These are phyloP conservation scores for Iphiclides podalirius DNA, from an alignment of 2,888 invertebrate genomes.

Conservation along the genomic window DNA sequence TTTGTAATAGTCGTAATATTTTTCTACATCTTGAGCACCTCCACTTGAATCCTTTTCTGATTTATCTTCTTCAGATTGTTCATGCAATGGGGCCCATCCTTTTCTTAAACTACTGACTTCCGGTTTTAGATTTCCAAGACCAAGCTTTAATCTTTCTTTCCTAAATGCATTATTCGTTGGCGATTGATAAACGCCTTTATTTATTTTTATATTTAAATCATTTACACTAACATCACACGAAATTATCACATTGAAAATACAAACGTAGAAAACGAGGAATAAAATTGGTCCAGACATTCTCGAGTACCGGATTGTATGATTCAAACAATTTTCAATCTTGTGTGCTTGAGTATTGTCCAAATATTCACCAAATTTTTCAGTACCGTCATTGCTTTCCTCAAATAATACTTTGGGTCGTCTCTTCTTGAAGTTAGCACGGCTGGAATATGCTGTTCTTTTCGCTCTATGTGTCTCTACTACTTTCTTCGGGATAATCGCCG, in stretches of 20 bases:
- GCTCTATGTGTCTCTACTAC: conserved; percentile 41
- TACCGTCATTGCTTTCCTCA: conserved; percentile 30
- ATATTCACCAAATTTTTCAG: conserved; percentile 41
- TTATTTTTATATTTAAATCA: conserved; percentile 52
- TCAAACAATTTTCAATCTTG: conserved; percentile 55
- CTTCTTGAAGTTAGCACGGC: conserved; percentile 47
- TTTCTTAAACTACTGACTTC: conserved; percentile 44
- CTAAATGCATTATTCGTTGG: conserved; percentile 36
- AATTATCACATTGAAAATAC: conserved; percentile 73
- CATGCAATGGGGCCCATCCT: conserved; percentile 42
- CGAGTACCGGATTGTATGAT: conserved; percentile 30
- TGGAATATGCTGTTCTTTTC: conserved; percentile 45
- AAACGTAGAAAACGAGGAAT: conserved; percentile 63
- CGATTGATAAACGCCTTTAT: conserved; percentile 36
- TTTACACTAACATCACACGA: conserved; percentile 72
- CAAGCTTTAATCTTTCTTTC: conserved; percentile 42
- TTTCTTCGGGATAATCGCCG: conserved; percentile 61
- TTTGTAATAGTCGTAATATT: conserved; percentile 54
- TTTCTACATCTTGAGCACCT: conserved; percentile 48
- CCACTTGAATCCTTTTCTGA: conserved; percentile 44
- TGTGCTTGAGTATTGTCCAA: conserved; percentile 71
- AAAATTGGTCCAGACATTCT: conserved; percentile 48
- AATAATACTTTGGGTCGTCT: conserved; percentile 36
- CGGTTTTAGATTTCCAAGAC: conserved; percentile 44
- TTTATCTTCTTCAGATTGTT: conserved; percentile 51